Percentiles rank a stretch among this genome's conserved stretches.
These are phyloP conservation scores for Novumbra hubbsi DNA, from an alignment of 2,797 vertebrate species.

Conservation along the genomic window DNA sequence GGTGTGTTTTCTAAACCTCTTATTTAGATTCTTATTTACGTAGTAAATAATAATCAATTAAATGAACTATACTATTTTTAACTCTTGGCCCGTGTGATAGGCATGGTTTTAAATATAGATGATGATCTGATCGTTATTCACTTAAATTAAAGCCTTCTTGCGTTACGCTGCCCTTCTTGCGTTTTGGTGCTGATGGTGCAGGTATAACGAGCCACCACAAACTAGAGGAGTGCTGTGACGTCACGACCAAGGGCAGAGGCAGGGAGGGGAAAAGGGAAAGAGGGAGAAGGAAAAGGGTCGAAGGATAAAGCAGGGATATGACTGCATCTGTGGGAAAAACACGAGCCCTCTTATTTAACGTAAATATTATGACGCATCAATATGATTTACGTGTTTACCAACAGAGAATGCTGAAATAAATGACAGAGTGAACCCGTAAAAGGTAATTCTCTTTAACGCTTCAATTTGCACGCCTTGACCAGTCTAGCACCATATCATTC, in stretches of 20 bases:
- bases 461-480: conserved; percentile 62
- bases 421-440: conserved; percentile 62
- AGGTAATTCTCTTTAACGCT: conserved; percentile 72
- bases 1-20: too few relatives aligned
- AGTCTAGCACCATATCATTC: conserved; percentile 38
- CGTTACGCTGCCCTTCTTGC: background rate
- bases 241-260: conserved; percentile 58
- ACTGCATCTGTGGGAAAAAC: conserved; percentile 66
- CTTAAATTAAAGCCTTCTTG: too few relatives aligned
- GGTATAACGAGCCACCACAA: conserved; percentile 30
- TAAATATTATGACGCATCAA: conserved; percentile 35
- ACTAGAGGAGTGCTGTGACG: conserved; percentile 66
- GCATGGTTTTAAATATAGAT: too few relatives aligned
- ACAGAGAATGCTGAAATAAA: conserved; percentile 64
- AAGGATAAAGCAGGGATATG: conserved; percentile 65
- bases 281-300: conserved; percentile 60
- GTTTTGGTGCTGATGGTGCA: conserved; percentile 75
- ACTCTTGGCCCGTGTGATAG: too few relatives aligned
- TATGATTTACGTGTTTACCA: conserved; percentile 40
- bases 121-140: too few relatives aligned
- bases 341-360: conserved; percentile 54
- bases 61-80: too few relatives aligned
- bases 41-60: too few relatives aligned
- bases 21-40: too few relatives aligned
- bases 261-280: conserved; percentile 35